Base-by-base conservation (phyloP, 1,140 invertebrate genomes). In the Nilaparvata lugens region DNA sequence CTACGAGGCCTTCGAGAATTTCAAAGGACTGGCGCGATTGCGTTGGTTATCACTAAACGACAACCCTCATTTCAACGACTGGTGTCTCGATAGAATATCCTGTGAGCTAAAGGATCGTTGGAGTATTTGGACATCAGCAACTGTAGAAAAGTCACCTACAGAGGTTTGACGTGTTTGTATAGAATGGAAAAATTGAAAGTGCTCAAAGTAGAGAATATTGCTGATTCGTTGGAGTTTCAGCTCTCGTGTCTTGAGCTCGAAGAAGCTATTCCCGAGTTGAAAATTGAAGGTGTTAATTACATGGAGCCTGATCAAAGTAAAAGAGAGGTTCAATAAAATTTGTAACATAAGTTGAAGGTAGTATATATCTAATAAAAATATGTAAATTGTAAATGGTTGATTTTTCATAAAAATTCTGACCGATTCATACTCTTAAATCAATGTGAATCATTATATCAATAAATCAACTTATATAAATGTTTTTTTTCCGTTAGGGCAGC, bases 81-180 rank as follows among this genome's bases (percentile, higher is more conserved):
- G 88, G 86, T 83, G 79, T 60, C 62, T 93, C 52, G 85, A 88
- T 69, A 77, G 78, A 62, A 72, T 91, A 24, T 71, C 76, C 25
- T 72, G 76, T 40, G 72, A 81, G n/a, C 83, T 81, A 60, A 71
- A 68, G 54, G 71, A 80, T 75, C 72, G 14, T 68, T 93, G 21
- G 78, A 90, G 67, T 81, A 88, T 62, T 72, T 93, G 6, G 88
- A 93, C 73, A 67, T 93, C 1, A 83, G 84, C 60, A 76, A 81
- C 48, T 90, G 88, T 69, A 73, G 76, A 7, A 72, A 76, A 19
- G 71, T 91, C 28, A 83, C 85, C 3, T 78, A 82, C 58, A 74
- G 76, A 64, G 86, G 86, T 18, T 66, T 93, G 11, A 75, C 80
- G 24, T 80, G 79, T 52, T 62, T 92, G 0, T 84, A 86, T 62